Percentiles rank a stretch among this genome's conserved stretches.
phyloP scores from a whole-genome alignment of 2,888 invertebrate genomes.

The Polydrusus pterygomalis region DNA sequence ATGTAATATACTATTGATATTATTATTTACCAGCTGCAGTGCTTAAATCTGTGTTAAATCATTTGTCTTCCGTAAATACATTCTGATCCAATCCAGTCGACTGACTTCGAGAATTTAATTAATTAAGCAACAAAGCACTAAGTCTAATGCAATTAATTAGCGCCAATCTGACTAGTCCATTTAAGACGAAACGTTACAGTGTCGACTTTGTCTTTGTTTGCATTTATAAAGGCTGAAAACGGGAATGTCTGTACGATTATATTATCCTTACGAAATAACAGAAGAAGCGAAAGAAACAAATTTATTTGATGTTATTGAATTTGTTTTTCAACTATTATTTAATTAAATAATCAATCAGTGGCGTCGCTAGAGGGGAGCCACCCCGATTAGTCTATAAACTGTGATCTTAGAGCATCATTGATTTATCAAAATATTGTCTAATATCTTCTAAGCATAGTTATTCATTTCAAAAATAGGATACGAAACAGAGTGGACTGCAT shows the following conservation, averaged over 20 bases:
- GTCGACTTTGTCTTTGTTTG: constrained; percentile 25
- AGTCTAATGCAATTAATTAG: constrained; percentile 52
- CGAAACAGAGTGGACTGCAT: no score
- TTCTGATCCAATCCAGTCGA: constrained; percentile 35
- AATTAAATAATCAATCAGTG: no score
- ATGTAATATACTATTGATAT: no score
- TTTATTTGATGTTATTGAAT: no score
- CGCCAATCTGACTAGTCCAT: constrained; percentile 44
- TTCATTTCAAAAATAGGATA: no score
- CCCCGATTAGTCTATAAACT: no score
- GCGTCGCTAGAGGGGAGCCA: no score
- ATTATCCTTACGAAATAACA: not conserved
- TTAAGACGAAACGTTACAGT: constrained; percentile 37
- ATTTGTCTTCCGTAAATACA: constrained; percentile 33
- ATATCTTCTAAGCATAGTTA: no score
- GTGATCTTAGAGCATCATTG: no score
- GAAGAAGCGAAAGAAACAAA: not conserved
- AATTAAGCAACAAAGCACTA: constrained; percentile 46
- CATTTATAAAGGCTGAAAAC: not conserved
- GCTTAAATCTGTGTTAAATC: constrained; percentile 19
- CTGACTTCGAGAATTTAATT: constrained; percentile 43
- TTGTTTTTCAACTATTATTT: no score
- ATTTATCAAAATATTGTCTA: no score
- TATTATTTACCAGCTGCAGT: not conserved
- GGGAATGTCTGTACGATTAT: not conserved